Percentiles rank a stretch among this genome's conserved stretches.
Conservation (phyloP, 30 jellyfish, hydroid and myxozoan species). For the Mastigias papua region DNA sequence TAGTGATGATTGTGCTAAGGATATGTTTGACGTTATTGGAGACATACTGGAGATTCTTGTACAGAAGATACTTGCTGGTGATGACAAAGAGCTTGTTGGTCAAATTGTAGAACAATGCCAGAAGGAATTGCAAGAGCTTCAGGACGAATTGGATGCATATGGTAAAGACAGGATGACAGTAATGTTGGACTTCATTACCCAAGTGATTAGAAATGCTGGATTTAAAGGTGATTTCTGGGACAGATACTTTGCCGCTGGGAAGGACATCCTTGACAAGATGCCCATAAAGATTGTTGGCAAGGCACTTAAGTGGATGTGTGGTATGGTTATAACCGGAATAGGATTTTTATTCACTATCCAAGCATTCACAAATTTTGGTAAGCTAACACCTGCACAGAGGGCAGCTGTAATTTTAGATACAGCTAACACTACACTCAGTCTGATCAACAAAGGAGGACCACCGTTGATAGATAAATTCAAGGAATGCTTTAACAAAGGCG, state of each 20-base stretch:
- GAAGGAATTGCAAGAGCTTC: background rate
- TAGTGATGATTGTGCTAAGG: background rate
- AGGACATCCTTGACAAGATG: background rate
- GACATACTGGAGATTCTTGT: background rate
- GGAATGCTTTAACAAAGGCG: too few relatives aligned
- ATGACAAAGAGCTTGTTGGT: background rate
- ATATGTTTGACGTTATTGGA: background rate
- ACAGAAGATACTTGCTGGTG: background rate
- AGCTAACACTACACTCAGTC: background rate
- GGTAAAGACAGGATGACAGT: background rate
- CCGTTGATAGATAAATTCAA: too few relatives aligned
- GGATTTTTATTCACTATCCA: too few relatives aligned
- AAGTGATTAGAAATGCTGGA: background rate
- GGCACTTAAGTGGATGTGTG: too few relatives aligned
- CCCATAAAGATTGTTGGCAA: too few relatives aligned
- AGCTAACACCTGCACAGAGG: background rate
- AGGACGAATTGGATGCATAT: background rate
- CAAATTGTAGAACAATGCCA: background rate
- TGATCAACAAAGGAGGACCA: too few relatives aligned
- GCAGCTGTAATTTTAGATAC: background rate
- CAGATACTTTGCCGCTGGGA: background rate
- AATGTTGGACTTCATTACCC: background rate
- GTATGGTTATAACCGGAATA: too few relatives aligned
- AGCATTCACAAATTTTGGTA: background rate
- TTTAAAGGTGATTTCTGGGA: too few relatives aligned